These are phyloP conservation scores for Bubalus kerabau DNA, from an alignment of 2,113 vertebrate genomes.

Conservation along the genomic window DNA sequence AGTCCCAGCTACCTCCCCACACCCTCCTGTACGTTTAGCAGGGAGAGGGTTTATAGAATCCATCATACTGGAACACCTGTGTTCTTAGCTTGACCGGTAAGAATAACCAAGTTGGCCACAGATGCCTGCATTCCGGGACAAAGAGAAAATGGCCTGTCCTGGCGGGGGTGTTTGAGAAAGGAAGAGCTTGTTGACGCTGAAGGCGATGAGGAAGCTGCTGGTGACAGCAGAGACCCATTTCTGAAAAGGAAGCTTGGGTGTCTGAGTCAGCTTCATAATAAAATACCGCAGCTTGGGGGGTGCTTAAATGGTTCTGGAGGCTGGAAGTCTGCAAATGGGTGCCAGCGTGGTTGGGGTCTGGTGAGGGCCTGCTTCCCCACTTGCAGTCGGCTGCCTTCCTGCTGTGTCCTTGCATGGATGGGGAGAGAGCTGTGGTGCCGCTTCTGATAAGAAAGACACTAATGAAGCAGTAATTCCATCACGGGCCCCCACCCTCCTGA, in stretches of 20 bases:
- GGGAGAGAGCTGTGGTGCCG: fast-evolving
- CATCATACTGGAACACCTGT: not conserved
- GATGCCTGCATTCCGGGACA: fast-evolving
- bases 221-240: not conserved
- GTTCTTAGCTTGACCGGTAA: not conserved
- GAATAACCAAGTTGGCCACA: fast-evolving
- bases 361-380: too few species aligned
- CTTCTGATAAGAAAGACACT: not conserved
- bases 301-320: too few species aligned
- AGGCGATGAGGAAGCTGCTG: fast-evolving
- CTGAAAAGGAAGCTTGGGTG: not conserved
- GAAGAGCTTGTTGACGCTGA: not conserved
- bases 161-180: not conserved
- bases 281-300: fast-evolving
- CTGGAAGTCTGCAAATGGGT: too few species aligned
- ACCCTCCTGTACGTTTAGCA: fast-evolving
- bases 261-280: not conserved
- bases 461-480: not conserved
- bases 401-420: fast-evolving
- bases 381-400: not conserved
- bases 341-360: not conserved
- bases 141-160: fast-evolving
- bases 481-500: fast-evolving
- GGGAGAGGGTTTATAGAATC: not conserved
- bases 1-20: not conserved